Evolutionary conservation across 2,797 vertebrate species (phyloP).

Genomic region (Hephaestus fuliginosus): DNA sequence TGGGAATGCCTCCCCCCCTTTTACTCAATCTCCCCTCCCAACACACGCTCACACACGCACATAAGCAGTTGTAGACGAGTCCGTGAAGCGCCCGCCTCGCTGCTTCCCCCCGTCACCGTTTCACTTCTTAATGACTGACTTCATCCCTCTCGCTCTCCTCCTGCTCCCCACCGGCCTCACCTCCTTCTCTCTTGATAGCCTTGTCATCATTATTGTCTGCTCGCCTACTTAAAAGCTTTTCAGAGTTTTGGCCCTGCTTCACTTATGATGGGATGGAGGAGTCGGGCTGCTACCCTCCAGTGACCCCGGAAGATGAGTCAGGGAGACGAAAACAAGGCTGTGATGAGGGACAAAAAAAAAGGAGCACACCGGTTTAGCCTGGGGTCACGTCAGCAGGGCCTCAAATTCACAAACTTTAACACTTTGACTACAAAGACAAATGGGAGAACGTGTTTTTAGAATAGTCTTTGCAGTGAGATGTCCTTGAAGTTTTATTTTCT

Average conservation of each 20-base stretch:
- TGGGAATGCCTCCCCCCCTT: constrained; percentile 55
- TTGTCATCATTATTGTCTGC: constrained; percentile 67
- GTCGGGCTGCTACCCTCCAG: constrained; percentile 44
- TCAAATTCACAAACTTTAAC: constrained; percentile 10
- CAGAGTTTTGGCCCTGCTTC: constrained; percentile 67
- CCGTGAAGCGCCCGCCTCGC: constrained; percentile 38
- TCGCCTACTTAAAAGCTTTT: constrained; percentile 79
- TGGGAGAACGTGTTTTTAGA: not conserved
- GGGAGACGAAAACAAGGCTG: not conserved
- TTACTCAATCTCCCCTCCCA: constrained; percentile 39
- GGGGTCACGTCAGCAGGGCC: not conserved
- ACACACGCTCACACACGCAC: constrained; percentile 16
- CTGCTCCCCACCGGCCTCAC: constrained; percentile 47
- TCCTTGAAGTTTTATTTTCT: not conserved
- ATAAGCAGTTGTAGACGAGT: constrained; percentile 28
- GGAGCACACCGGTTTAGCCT: not conserved
- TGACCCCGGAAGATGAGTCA: constrained; percentile 39
- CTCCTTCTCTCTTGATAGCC: constrained; percentile 64
- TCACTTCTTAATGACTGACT: constrained; percentile 68
- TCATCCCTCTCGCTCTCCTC: constrained; percentile 40
- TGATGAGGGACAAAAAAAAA: not conserved
- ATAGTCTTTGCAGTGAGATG: not conserved
- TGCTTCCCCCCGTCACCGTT: constrained; percentile 20
- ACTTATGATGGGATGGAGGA: constrained; percentile 62
- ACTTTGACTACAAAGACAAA: constrained; percentile 16